Percentiles rank a stretch among this genome's conserved stretches.
Conservation (phyloP, 2,888 invertebrate species). For the Cephus nigrinus region DNA sequence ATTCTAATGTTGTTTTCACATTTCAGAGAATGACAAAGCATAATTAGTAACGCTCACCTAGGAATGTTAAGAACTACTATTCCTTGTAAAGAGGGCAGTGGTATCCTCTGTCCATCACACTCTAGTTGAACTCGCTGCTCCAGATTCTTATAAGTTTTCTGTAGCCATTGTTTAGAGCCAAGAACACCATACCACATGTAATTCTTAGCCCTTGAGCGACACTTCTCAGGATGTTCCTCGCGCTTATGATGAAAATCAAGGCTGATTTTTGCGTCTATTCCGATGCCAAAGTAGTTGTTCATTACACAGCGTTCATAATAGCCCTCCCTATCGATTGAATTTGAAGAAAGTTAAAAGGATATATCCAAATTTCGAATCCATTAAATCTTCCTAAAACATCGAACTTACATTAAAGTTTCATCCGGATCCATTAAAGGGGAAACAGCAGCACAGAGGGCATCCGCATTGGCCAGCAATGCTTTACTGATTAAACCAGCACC, state of each 20-base stretch:
- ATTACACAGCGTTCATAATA: slow-evolving; percentile 95
- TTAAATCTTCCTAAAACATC: background rate
- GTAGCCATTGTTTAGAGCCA: slow-evolving; percentile 83
- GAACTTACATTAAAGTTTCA: slow-evolving; percentile 76
- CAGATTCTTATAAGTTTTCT: slow-evolving; percentile 94
- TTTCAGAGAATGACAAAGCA: too few species aligned
- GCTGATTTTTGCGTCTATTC: slow-evolving; percentile 97
- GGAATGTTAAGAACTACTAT: slow-evolving; percentile 97
- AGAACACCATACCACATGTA: slow-evolving; percentile 95
- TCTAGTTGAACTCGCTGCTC: slow-evolving; percentile 95
- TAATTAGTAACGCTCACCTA: slow-evolving; percentile 68
- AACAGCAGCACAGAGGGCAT: slow-evolving; percentile 96
- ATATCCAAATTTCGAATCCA: background rate
- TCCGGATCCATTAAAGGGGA: slow-evolving; percentile 95
- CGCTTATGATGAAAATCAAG: slow-evolving; percentile 97
- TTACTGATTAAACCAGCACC: slow-evolving; percentile 92
- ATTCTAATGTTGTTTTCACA: background rate
- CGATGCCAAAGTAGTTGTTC: slow-evolving; percentile 99
- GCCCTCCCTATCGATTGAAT: slow-evolving; percentile 74
- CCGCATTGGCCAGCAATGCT: slow-evolving; percentile 94
- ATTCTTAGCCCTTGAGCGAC: slow-evolving; percentile 92
- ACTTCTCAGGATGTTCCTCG: slow-evolving; percentile 97
- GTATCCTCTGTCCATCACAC: slow-evolving; percentile 96
- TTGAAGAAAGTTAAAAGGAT: slow-evolving; percentile 2
- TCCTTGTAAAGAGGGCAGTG: slow-evolving; percentile 94